These are phyloP conservation scores for Progne subis DNA, from an alignment of 2,113 vertebrate species.

Conservation along the genomic window DNA sequence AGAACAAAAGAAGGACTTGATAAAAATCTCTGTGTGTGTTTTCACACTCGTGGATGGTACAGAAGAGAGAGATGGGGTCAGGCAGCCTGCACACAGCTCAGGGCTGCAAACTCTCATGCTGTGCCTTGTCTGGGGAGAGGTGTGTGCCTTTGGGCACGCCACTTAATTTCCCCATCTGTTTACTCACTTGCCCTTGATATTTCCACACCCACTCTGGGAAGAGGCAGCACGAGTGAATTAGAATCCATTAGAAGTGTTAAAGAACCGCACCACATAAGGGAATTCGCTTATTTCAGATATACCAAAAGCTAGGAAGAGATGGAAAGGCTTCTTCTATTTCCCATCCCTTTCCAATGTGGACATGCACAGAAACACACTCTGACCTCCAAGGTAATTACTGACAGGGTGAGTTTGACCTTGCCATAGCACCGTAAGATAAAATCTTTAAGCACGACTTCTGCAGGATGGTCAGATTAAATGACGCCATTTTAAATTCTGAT, in stretches of 20 bases:
- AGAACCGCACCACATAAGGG: not conserved
- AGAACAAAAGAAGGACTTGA: not conserved
- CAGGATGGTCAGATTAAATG: not conserved
- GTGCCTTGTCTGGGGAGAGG: not conserved
- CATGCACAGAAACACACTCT: not conserved
- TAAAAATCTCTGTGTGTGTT: not conserved
- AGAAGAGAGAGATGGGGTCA: not conserved
- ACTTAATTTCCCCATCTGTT: not conserved
- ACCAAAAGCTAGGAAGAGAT: not conserved
- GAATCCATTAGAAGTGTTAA: not conserved
- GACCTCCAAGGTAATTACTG: not conserved
- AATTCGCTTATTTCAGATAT: not conserved
- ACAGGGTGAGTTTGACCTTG: not conserved
- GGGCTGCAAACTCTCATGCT: not conserved
- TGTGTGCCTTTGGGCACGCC: not conserved
- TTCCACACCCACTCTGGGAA: not conserved
- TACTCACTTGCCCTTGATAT: not conserved
- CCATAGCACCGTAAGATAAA: not conserved
- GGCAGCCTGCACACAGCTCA: not conserved
- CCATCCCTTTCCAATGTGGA: not conserved
- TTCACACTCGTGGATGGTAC: fast-evolving
- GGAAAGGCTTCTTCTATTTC: not conserved
- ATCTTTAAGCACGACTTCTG: not conserved
- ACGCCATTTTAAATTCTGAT: not conserved
- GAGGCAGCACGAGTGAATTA: not conserved